Base-by-base conservation (phyloP, 2,113 vertebrate genomes). In the Oncorhynchus keta region DNA sequence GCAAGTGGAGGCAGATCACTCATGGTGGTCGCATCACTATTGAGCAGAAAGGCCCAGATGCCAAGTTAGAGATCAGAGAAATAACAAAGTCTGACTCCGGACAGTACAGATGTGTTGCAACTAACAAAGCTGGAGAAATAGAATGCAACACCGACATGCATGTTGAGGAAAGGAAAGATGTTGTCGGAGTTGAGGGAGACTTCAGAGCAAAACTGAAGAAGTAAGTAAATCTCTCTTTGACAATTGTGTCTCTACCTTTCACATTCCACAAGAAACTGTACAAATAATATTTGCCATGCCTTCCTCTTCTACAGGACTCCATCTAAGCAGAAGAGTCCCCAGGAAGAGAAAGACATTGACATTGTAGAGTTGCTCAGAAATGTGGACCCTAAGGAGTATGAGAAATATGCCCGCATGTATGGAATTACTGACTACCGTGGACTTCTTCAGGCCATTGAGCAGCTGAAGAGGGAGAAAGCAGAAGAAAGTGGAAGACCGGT, bases 381-480 rank as follows among this genome's bases (percentile, higher is more conserved):
- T 4, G 97, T 99, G 65, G 98, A 99, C 88, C 97, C 98, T 67
- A 99, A 99, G 89, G 98, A 99, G 86, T 99, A 99, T 69, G 98
- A 99, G 90, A 99, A 99, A 88, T 99, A 99, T 0, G 98, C 98
- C 76, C 95, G 97, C 6, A 97, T 99, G 97, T 99, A 99, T 62
- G 97, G 97, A 72, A 99, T 99, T 86, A 99, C 98, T 5, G 98
- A 99, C 91, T 99, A 96, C 93, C 93, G 98, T 22, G 98, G 98
- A 65, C 95, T 99, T 69, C 95, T 99, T 68, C 97, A 99, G 89
- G 97, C 98, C 61, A 98, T 99, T 83, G 98, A 99, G 83, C 88
- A 96, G 83, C 88, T 99, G 70, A 99, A 98, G 88, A 95, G 93
- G 82, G 96, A 96, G 73, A 95, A 93, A 76, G 96, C 94, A 79